These are phyloP conservation scores for Exaiptasia diaphana DNA, from an alignment of 64 coral and sea anemone genomes.

Conservation along the genomic window DNA sequence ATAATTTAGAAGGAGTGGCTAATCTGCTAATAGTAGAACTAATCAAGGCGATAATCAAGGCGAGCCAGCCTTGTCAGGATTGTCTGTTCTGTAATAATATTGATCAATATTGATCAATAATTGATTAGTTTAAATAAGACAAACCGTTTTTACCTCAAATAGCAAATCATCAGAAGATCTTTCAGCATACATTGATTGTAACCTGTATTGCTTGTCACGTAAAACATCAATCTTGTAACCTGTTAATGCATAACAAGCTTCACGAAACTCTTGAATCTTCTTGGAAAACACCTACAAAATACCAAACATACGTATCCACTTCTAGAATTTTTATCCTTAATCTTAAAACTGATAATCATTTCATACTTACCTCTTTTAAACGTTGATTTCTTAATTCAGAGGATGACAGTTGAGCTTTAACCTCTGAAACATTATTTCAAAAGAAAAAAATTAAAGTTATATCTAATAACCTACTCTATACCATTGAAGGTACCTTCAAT, in stretches of 20 bases:
- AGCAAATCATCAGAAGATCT: constrained; percentile 74
- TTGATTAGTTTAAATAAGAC: too few relatives aligned
- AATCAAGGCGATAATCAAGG: too few relatives aligned
- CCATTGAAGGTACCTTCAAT: constrained; percentile 1
- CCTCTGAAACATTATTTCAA: constrained; percentile 27
- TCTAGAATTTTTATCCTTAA: not conserved
- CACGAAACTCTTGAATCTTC: constrained; percentile 93
- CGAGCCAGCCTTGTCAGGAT: too few relatives aligned
- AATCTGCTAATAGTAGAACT: too few relatives aligned
- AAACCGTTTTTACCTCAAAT: constrained; percentile 84
- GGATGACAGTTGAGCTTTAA: constrained; percentile 81
- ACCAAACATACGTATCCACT: not conserved
- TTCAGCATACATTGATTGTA: constrained; percentile 97
- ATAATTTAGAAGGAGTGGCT: too few relatives aligned
- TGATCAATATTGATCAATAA: too few relatives aligned
- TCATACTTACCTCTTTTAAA: constrained; percentile 72
- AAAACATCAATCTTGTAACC: constrained; percentile 89
- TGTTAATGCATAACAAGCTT: constrained; percentile 91
- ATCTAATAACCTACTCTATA: too few relatives aligned
- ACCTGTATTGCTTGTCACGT: constrained; percentile 81
- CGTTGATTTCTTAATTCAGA: constrained; percentile 86
- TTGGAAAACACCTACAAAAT: constrained; percentile 72
- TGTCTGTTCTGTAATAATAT: too few relatives aligned
- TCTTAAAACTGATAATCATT: not conserved
- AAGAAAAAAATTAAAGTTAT: not conserved